These are phyloP conservation scores for Macrophya alboannulata DNA, from an alignment of 2,888 invertebrate species.

Conservation along the genomic window DNA sequence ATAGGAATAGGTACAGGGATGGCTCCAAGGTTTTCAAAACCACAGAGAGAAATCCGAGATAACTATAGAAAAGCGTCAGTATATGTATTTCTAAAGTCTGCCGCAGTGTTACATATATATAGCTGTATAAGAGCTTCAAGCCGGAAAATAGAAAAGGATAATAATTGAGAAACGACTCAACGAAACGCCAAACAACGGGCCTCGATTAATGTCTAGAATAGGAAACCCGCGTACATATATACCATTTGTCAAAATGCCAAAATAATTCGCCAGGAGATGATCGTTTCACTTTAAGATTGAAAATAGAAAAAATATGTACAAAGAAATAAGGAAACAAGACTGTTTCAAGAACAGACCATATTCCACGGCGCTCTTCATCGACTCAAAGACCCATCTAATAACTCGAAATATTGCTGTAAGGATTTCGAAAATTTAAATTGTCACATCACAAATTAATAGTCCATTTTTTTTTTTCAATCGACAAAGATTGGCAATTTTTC, in stretches of 20 bases:
- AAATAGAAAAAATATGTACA: background rate
- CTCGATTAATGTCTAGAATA: background rate
- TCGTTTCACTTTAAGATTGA: background rate
- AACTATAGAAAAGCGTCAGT: background rate
- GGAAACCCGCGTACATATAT: background rate
- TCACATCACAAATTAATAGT: too few species aligned
- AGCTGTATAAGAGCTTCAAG: background rate
- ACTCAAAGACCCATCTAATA: background rate
- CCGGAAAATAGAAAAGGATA: slow-evolving; percentile 6
- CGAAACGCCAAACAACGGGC: background rate
- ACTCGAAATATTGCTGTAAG: too few species aligned
- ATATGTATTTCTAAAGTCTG: background rate
- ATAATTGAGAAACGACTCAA: slow-evolving; percentile 37
- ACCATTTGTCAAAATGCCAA: slow-evolving; percentile 28
- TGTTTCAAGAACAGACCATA: background rate
- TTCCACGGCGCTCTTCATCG: background rate
- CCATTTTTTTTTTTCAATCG: too few species aligned
- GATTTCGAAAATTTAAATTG: too few species aligned
- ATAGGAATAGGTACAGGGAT: background rate
- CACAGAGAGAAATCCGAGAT: background rate
- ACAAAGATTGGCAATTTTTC: too few species aligned
- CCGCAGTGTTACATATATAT: background rate
- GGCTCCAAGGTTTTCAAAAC: slow-evolving; percentile 8
- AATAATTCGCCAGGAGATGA: background rate
- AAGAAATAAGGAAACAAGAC: background rate